Evolutionary conservation across 2,888 invertebrate species (phyloP).

Genomic region (Lymantria dispar): DNA sequence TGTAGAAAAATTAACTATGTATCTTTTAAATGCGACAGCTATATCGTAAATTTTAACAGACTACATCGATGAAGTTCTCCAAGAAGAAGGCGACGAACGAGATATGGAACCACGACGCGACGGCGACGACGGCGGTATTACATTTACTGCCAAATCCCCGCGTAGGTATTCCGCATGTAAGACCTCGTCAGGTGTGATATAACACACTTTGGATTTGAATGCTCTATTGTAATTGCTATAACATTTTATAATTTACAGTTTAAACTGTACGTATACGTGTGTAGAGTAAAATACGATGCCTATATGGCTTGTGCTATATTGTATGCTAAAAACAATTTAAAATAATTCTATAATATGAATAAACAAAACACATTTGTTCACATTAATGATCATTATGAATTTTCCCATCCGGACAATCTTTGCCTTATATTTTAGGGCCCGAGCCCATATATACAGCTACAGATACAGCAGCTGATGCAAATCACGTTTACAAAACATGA

Average conservation of each 20-base stretch:
- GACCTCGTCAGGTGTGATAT: constrained; percentile 49
- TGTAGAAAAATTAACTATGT: background rate
- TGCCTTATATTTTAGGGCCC: no score
- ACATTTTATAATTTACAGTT: constrained; percentile 1
- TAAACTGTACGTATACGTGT: constrained; percentile 4
- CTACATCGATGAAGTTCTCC: constrained; percentile 92
- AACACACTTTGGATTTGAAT: constrained; percentile 66
- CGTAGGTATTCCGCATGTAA: constrained; percentile 87
- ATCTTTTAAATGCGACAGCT: constrained; percentile 1
- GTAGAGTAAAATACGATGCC: constrained; percentile 10
- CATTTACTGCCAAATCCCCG: constrained; percentile 94
- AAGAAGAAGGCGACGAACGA: constrained; percentile 80
- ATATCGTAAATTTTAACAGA: constrained; percentile 74
- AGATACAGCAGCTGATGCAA: no score
- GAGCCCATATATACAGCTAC: no score
- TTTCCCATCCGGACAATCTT: no score
- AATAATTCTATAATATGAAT: no score
- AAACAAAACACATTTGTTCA: no score
- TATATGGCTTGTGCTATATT: no score
- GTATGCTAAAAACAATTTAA: no score
- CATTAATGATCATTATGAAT: no score
- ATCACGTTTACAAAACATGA: background rate
- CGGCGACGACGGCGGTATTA: constrained; percentile 92
- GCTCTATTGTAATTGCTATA: constrained; percentile 18
- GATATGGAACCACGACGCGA: constrained; percentile 71